Percentiles rank a stretch among this genome's conserved stretches.
These are phyloP conservation scores for Simalia tracyae DNA, from an alignment of 2,797 vertebrate species.

Conservation along the genomic window DNA sequence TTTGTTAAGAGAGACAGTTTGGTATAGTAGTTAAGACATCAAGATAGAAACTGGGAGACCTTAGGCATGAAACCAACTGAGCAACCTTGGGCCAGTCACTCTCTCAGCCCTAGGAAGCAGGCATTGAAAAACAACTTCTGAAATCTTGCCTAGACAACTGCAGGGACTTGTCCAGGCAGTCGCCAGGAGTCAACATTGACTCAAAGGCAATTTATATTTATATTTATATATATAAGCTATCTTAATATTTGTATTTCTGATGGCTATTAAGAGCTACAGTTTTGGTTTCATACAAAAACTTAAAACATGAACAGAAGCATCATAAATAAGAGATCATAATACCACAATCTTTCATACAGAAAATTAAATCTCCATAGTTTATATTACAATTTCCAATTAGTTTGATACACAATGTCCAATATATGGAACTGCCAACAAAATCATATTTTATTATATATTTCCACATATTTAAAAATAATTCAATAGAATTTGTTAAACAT, in stretches of 20 bases:
- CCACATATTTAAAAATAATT: neutral
- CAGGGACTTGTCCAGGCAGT: no score
- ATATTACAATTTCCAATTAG: neutral
- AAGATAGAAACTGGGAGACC: no score
- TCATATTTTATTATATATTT: neutral
- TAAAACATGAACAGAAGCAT: neutral
- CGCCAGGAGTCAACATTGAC: no score
- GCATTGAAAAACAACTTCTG: no score
- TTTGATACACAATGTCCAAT: neutral
- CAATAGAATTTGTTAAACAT: neutral
- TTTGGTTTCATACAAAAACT: neutral
- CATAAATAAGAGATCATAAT: neutral
- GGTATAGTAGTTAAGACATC: no score
- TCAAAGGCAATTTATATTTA: no score
- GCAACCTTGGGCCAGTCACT: no score
- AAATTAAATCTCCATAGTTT: neutral
- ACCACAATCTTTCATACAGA: neutral
- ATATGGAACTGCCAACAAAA: neutral
- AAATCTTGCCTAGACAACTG: no score
- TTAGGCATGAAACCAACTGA: no score
- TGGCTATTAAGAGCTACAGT: neutral
- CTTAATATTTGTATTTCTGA: neutral
- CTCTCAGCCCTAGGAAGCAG: no score
- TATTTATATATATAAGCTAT: neutral
- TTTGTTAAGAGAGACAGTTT: neutral